phyloP scores from a whole-genome alignment of 2,888 invertebrate genomes.

The Saturnia pavonia region DNA sequence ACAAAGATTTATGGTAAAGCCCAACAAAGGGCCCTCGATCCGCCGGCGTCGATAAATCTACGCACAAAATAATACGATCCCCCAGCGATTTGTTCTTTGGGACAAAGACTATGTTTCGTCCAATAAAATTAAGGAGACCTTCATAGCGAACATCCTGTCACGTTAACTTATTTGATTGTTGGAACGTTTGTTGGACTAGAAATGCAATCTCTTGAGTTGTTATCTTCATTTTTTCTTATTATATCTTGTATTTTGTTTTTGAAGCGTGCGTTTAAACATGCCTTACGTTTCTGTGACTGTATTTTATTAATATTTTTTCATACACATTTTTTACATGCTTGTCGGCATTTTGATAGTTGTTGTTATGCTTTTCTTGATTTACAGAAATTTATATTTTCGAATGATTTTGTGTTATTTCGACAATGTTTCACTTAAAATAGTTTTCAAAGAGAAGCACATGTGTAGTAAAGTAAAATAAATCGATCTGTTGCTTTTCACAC shows the following conservation, averaged over 20 bases:
- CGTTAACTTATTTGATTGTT: slow-evolving; percentile 38
- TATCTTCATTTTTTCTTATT: background rate
- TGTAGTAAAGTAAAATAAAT: too few species aligned
- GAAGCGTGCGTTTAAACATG: background rate
- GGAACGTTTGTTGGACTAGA: slow-evolving; percentile 24
- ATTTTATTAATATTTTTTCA: background rate
- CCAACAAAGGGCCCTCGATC: slow-evolving; percentile 74
- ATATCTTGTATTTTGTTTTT: background rate
- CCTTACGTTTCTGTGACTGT: background rate
- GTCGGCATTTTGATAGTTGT: too few species aligned
- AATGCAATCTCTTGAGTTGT: slow-evolving; percentile 24
- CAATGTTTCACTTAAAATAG: too few species aligned
- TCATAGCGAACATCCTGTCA: slow-evolving; percentile 37
- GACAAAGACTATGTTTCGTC: slow-evolving; percentile 72
- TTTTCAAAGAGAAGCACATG: too few species aligned
- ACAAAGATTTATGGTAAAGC: slow-evolving; percentile 75
- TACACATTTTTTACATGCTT: background rate
- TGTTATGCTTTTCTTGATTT: too few species aligned
- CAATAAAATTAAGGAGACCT: slow-evolving; percentile 67
- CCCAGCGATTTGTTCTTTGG: slow-evolving; percentile 70
- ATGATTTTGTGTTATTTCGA: too few species aligned
- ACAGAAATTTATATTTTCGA: too few species aligned
- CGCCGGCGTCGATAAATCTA: slow-evolving; percentile 74
- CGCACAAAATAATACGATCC: slow-evolving; percentile 77
- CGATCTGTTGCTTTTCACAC: too few species aligned